Conservation (phyloP, 2,113 vertebrate genomes). For the Podocnemis expansa region DNA sequence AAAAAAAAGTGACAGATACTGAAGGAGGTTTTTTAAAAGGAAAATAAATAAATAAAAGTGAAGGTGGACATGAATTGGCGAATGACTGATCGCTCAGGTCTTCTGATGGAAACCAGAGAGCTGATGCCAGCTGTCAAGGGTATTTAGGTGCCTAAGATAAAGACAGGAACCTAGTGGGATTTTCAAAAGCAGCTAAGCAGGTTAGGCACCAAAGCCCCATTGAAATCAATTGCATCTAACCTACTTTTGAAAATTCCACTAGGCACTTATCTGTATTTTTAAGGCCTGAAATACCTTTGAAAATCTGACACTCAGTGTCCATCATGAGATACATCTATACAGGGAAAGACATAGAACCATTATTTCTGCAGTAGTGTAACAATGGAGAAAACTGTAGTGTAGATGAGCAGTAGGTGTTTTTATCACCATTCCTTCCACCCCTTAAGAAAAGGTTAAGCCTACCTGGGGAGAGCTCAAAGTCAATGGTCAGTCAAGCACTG, state of each 20-base stretch:
- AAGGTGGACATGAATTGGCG: fast-evolving
- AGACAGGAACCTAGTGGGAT: neutral
- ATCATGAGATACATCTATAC: neutral
- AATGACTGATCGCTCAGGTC: neutral
- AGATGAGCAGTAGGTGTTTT: neutral
- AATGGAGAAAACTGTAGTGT: neutral
- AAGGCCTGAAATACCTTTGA: neutral
- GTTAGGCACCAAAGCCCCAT: neutral
- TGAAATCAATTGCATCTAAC: neutral
- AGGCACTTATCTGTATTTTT: fast-evolving
- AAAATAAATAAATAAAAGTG: neutral
- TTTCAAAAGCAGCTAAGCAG: neutral
- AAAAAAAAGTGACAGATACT: neutral
- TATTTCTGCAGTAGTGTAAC: neutral
- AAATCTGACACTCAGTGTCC: neutral
- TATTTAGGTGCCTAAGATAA: neutral
- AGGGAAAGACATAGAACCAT: neutral
- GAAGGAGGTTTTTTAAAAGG: neutral
- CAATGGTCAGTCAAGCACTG: neutral
- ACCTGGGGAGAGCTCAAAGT: neutral
- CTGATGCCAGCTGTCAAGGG: neutral
- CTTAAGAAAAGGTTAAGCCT: neutral
- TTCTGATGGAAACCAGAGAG: neutral
- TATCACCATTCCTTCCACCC: neutral
- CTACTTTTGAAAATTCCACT: neutral